Evolutionary conservation across 1,140 invertebrate genomes (phyloP), one percentile per base, ranked within the genome.

Genomic region (Acromyrmex heyeri): DNA sequence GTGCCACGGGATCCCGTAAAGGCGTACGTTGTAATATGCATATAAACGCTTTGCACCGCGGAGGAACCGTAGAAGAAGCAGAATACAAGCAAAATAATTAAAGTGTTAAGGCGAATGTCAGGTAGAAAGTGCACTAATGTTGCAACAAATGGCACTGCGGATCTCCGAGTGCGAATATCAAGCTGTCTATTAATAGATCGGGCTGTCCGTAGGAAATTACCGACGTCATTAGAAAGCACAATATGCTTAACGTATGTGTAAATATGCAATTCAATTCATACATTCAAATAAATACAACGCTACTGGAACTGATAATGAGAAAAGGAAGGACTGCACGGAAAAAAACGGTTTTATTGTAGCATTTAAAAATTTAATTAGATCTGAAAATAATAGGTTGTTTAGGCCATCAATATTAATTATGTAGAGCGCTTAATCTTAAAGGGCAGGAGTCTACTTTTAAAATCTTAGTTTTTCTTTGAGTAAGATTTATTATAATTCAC

Each of bases 1-100:
- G 30, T 86, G 76, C 55, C 85, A 48, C 8, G 27, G 65, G 65
- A 48, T 86, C 44, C 85, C 57, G 24, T 82, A 64, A 86, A 86
- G 77, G 30, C 65, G 65, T 65, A 55, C 61, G 38, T 8, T 50
- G 48, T 14, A 50, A 50, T 77, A 61, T 16, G 30, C 50, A 62
- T 53, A 72, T 53, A 44, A 59, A 18, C 44, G n/a, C 34, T 4
- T 53, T 50, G 48, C 48, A 18, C 48, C 59, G 4, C 5, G 12
- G 24, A 62, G 59, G 14, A 61, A 12, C 12, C 21, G 53, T 12
- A 10, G 12, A 48, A 30, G 34, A 44, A 67, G 34, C 12, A 24
- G 65, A 38, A 50, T 50, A 50, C 48, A 50, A 50, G 48, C 4
- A 8, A 44, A 44, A 44, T 44, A 44, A 44, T 44, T 10, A 12